Percentiles rank a stretch among this genome's conserved stretches.
phyloP scores from a whole-genome alignment of 1,140 invertebrate genomes.

The Teleogryllus occipitalis region DNA sequence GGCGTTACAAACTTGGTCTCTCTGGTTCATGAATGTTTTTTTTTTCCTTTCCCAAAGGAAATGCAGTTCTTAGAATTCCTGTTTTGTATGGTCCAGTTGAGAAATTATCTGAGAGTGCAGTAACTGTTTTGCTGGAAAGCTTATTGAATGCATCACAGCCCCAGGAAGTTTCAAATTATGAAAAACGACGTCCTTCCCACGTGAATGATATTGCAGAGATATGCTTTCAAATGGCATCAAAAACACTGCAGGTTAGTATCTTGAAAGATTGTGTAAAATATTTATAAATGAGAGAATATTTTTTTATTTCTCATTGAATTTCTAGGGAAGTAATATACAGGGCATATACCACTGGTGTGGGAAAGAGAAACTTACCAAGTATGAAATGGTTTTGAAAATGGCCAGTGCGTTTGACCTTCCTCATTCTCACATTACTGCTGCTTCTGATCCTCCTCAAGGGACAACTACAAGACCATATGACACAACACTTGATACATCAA shows the following conservation, averaged over 20 bases:
- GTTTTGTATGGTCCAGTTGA: slow-evolving; percentile 46
- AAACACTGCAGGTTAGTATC: slow-evolving; percentile 31
- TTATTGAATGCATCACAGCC: slow-evolving; percentile 29
- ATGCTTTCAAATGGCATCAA: slow-evolving; percentile 32
- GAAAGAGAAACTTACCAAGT: slow-evolving; percentile 45
- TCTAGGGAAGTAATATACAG: slow-evolving; percentile 28
- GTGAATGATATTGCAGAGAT: slow-evolving; percentile 40
- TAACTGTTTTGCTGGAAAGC: slow-evolving; percentile 39
- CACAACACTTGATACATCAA: slow-evolving; percentile 36
- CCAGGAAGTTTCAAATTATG: slow-evolving; percentile 38
- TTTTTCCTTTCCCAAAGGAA: slow-evolving; percentile 31
- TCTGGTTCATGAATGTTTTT: slow-evolving; percentile 12
- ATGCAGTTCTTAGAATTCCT: slow-evolving; percentile 42
- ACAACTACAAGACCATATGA: slow-evolving; percentile 39
- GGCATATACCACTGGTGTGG: slow-evolving; percentile 47
- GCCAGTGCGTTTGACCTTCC: slow-evolving; percentile 37
- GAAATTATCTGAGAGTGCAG: slow-evolving; percentile 42
- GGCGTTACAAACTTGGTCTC: neutral
- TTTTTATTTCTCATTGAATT: neutral
- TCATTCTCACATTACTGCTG: slow-evolving; percentile 34
- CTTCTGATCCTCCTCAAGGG: slow-evolving; percentile 31
- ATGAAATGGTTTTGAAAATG: slow-evolving; percentile 45
- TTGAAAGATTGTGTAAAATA: neutral
- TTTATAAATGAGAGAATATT: too few species aligned
- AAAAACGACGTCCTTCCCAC: slow-evolving; percentile 42